Conservation (phyloP, 2,797 vertebrate genomes). For the Phataginus tricuspis region DNA sequence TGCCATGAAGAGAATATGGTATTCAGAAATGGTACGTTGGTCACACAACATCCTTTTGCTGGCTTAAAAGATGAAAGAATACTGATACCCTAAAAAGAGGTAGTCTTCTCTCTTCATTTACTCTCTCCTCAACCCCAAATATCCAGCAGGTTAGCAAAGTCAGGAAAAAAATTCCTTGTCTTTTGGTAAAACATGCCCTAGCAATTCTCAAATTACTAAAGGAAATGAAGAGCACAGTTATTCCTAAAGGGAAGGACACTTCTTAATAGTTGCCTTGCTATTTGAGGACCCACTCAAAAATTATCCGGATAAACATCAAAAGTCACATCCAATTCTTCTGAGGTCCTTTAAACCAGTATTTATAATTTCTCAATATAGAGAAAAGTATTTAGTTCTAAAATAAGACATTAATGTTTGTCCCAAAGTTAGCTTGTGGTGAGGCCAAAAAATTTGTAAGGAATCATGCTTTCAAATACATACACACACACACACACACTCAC, state of each 20-base stretch:
- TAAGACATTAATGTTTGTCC: not conserved
- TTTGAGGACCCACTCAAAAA: not conserved
- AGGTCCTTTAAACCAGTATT: not conserved
- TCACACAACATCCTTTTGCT: not conserved
- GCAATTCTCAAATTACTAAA: not conserved
- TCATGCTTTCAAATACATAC: not conserved
- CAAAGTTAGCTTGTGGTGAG: not conserved
- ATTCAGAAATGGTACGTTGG: not conserved
- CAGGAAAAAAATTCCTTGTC: not conserved
- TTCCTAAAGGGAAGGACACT: not conserved
- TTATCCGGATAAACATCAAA: not conserved
- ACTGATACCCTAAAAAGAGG: not conserved
- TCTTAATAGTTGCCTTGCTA: not conserved
- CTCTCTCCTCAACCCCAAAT: not conserved
- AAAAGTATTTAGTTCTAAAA: not conserved
- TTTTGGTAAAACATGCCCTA: slow-evolving; percentile 5
- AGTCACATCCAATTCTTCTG: not conserved
- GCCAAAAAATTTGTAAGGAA: not conserved
- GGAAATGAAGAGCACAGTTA: not conserved
- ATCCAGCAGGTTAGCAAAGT: slow-evolving; percentile 30
- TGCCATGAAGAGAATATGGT: not conserved
- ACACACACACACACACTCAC: not conserved
- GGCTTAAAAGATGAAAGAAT: not conserved
- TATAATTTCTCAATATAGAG: not conserved
- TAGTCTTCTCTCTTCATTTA: not conserved